These are phyloP conservation scores for Epicampocera succincta DNA, from an alignment of 2,888 invertebrate genomes.

Conservation along the genomic window DNA sequence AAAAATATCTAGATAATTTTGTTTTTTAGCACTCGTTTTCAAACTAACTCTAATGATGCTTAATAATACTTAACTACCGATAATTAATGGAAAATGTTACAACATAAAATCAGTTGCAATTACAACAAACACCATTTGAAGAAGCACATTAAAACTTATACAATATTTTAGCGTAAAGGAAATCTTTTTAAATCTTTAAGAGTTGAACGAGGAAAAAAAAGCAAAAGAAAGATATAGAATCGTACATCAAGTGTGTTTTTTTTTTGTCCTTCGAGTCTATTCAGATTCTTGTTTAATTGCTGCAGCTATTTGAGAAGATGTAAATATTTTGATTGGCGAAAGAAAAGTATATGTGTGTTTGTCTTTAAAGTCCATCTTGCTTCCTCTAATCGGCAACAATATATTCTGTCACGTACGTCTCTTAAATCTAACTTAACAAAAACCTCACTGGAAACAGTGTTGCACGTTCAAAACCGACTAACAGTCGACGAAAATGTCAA, in stretches of 20 bases:
- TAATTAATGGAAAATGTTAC: slow-evolving; percentile 65
- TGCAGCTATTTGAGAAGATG: no score
- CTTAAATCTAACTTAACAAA: no score
- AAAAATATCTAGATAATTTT: not conserved
- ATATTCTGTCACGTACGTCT: no score
- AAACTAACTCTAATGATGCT: slow-evolving; percentile 38
- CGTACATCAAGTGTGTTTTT: no score
- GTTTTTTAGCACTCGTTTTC: slow-evolving; percentile 26
- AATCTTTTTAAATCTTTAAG: not conserved
- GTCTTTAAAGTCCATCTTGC: no score
- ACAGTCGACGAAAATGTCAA: slow-evolving; percentile 38
- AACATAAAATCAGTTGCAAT: slow-evolving; percentile 43
- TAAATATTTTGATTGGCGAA: no score
- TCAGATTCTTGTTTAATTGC: no score
- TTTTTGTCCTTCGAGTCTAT: no score
- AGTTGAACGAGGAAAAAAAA: no score
- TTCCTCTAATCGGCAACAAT: no score
- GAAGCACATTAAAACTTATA: not conserved
- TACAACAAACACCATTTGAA: slow-evolving; percentile 26
- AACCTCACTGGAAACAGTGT: slow-evolving; percentile 34
- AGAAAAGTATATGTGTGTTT: no score
- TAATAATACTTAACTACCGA: slow-evolving; percentile 62
- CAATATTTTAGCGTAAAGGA: not conserved
- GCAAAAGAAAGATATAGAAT: no score
- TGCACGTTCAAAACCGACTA: slow-evolving; percentile 32